Evolutionary conservation across 1,140 invertebrate species (phyloP).

Genomic region (Drosophila persimilis): DNA sequence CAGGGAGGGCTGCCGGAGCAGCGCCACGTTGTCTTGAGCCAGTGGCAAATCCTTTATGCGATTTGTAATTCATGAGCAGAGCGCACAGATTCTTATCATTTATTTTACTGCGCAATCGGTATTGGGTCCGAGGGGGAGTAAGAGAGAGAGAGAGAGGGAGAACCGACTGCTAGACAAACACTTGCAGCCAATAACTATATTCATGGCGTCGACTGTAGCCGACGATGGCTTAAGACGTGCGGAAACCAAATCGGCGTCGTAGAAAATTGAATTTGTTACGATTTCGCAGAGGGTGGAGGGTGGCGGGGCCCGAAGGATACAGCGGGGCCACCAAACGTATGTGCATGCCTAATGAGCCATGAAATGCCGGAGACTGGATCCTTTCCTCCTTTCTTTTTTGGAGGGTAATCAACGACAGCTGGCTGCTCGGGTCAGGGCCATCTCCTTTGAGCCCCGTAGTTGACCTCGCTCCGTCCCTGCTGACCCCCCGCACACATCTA

Average conservation of each 20-base stretch:
- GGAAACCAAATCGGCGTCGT: conserved; percentile 80
- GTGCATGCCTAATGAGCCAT: conserved; percentile 80
- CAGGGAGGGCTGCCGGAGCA: neutral
- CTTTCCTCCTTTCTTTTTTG: conserved; percentile 15
- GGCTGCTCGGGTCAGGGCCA: conserved; percentile 44
- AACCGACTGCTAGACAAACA: conserved; percentile 36
- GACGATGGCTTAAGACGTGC: conserved; percentile 74
- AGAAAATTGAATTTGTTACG: conserved; percentile 80
- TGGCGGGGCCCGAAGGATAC: neutral
- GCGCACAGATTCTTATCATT: conserved; percentile 80
- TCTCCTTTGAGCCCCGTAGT: conserved; percentile 22
- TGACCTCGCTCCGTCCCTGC: neutral
- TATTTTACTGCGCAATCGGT: conserved; percentile 74
- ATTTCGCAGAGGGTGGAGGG: conserved; percentile 11
- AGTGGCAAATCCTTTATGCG: conserved; percentile 80
- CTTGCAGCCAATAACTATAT: conserved; percentile 73
- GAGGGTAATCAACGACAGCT: conserved; percentile 74
- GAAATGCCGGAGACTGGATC: conserved; percentile 59
- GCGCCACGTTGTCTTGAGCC: conserved; percentile 41
- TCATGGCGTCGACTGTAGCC: conserved; percentile 61
- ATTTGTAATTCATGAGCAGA: conserved; percentile 81
- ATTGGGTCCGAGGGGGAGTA: conserved; percentile 15
- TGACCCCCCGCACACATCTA: conserved; percentile 1
- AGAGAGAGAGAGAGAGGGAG: neutral
- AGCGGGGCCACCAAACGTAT: conserved; percentile 49